phyloP scores from a whole-genome alignment of 2,888 invertebrate species.

The Epistrophe eligans region DNA sequence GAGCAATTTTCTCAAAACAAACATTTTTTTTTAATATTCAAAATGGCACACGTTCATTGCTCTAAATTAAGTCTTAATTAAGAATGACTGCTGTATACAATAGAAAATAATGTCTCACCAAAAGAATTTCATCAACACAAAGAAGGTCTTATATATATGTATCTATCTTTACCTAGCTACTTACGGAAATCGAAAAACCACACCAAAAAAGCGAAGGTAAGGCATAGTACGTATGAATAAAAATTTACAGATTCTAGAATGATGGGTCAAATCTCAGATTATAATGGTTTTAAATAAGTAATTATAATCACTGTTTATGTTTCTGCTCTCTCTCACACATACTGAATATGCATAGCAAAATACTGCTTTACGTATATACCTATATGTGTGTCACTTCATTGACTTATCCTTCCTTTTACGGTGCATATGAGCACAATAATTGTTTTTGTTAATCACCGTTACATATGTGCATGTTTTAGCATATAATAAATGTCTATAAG shows the following conservation, averaged over 20 bases:
- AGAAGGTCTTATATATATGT: no score
- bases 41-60: constrained; percentile 10
- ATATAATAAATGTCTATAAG: background rate
- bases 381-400: constrained; percentile 27
- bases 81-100: constrained; percentile 16
- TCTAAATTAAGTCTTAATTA: constrained; percentile 32
- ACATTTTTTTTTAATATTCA: constrained; percentile 3
- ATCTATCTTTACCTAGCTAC: no score
- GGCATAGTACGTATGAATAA: background rate
- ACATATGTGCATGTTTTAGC: constrained; percentile 48
- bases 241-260: background rate
- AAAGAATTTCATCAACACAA: constrained; percentile 21
- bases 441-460: constrained; percentile 65
- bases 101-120: constrained; percentile 15
- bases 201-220: background rate
- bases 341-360: background rate
- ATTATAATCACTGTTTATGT: constrained; percentile 15
- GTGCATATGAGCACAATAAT: constrained; percentile 34
- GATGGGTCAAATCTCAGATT: constrained; percentile 8
- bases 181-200: background rate
- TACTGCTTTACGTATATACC: background rate
- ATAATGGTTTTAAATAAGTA: constrained; percentile 29
- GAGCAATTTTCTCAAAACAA: background rate
- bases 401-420: constrained; percentile 31
- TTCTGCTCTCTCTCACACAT: background rate